Conservation (phyloP, 30 jellyfish, hydroid and myxozoan species). For the Rhopilema esculentum region DNA sequence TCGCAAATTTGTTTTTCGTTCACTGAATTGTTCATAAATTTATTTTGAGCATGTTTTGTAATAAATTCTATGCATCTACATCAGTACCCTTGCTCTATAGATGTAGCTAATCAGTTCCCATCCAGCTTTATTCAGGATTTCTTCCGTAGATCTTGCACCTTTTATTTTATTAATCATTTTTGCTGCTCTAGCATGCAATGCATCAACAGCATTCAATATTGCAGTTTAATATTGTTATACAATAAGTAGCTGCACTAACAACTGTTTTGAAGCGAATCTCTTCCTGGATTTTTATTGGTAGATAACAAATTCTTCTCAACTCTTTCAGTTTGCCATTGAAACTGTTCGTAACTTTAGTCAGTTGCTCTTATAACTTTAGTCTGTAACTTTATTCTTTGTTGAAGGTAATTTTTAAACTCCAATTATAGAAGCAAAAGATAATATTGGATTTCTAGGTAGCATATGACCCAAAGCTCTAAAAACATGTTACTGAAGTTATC, state of each 20-base stretch:
- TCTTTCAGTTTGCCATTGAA: slow-evolving; percentile 48
- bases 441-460: too few relatives aligned
- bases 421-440: too few relatives aligned
- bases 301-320: slow-evolving; percentile 35
- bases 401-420: too few relatives aligned
- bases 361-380: too few relatives aligned
- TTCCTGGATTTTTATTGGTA: slow-evolving; percentile 39
- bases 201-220: slow-evolving; percentile 14
- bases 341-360: slow-evolving; percentile 50
- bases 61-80: slow-evolving; percentile 45
- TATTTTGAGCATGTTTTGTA: too few relatives aligned
- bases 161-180: slow-evolving; percentile 28
- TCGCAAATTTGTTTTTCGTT: too few relatives aligned
- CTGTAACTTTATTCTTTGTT: too few relatives aligned
- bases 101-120: slow-evolving; percentile 51
- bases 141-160: slow-evolving; percentile 36
- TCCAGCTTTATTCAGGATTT: slow-evolving; percentile 39
- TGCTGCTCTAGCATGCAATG: slow-evolving; percentile 46
- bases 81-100: slow-evolving; percentile 42
- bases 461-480: too few relatives aligned
- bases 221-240: slow-evolving; percentile 48
- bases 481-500: too few relatives aligned
- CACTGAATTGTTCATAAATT: too few relatives aligned
- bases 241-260: slow-evolving; percentile 40
- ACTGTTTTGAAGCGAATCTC: slow-evolving; percentile 52